Percentiles rank a stretch among this genome's conserved stretches.
These are phyloP conservation scores for Scaptomyza cyrtandrae DNA, from an alignment of 2,888 invertebrate species.

Conservation along the genomic window DNA sequence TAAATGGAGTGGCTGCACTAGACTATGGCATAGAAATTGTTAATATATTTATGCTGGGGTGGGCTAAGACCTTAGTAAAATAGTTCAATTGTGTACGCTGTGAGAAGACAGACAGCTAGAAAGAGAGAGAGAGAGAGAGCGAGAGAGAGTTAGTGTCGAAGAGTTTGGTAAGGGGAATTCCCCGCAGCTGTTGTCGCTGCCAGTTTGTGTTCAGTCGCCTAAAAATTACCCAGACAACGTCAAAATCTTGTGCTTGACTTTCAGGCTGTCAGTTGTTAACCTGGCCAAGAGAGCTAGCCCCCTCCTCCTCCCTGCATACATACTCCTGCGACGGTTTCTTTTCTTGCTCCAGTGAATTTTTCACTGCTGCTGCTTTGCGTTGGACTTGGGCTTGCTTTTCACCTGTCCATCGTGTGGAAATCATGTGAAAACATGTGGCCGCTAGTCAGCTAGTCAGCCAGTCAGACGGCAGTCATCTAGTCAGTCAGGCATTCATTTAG, in stretches of 20 bases:
- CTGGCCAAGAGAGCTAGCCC: conserved; percentile 29
- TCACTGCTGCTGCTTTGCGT: conserved; percentile 26
- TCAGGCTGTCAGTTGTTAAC: conserved; percentile 63
- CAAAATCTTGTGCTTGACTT: conserved; percentile 73
- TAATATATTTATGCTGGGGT: conserved; percentile 19
- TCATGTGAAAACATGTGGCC: conserved; percentile 80
- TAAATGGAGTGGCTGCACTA: neutral
- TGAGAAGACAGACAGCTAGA: neutral
- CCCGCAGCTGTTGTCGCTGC: conserved; percentile 54
- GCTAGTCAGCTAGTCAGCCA: conserved; percentile 64
- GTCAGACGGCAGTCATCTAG: conserved; percentile 60
- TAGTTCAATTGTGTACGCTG: conserved; percentile 46
- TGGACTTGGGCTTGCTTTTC: conserved; percentile 70
- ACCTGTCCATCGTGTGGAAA: conserved; percentile 79
- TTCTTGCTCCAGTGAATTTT: conserved; percentile 79
- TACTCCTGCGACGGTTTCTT: conserved; percentile 48
- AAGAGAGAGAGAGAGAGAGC: neutral
- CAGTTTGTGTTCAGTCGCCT: conserved; percentile 52
- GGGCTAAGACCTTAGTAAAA: conserved; percentile 35
- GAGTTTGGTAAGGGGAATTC: conserved; percentile 16
- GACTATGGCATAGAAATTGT: conserved; percentile 25
- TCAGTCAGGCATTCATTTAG: conserved; percentile 77
- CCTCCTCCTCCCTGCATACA: conserved; percentile 1
- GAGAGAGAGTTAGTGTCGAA: neutral
- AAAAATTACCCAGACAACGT: conserved; percentile 68